Evolutionary conservation across 2,113 vertebrate genomes (phyloP).

Genomic region (Antigone vipio): DNA sequence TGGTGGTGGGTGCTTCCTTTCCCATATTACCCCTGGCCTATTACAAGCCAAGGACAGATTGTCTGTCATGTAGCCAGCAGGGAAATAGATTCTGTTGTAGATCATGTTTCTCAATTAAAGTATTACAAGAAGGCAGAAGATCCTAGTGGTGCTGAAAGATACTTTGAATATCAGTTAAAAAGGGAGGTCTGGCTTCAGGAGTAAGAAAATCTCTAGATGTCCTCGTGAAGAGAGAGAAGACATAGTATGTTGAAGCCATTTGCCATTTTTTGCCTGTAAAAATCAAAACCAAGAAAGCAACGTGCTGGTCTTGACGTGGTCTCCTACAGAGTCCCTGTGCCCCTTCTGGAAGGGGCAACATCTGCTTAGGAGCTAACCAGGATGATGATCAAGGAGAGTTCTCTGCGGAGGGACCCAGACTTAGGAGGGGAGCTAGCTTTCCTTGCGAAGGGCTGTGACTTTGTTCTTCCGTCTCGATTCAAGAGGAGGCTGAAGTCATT

Average conservation of each 20-base stretch:
- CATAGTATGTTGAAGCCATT: constrained; percentile 57
- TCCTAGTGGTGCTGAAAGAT: constrained; percentile 79
- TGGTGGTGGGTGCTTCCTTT: constrained; percentile 76
- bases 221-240: constrained; percentile 70
- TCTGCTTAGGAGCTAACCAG: constrained; percentile 71
- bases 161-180: constrained; percentile 70
- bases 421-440: constrained; percentile 96
- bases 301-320: constrained; percentile 60
- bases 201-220: constrained; percentile 69
- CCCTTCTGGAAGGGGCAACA: constrained; percentile 66
- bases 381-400: constrained; percentile 99
- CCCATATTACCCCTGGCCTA: constrained; percentile 81
- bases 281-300: constrained; percentile 38
- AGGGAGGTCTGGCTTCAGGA: constrained; percentile 60
- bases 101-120: constrained; percentile 86
- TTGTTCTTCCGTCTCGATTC: constrained; percentile 97
- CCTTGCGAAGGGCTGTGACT: constrained; percentile 96
- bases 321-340: constrained; percentile 52
- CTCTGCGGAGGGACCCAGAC: constrained; percentile 94
- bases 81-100: constrained; percentile 82
- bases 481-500: constrained; percentile 98
- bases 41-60: constrained; percentile 82
- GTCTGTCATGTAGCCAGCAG: constrained; percentile 76
- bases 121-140: constrained; percentile 78
- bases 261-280: constrained; percentile 54